Evolutionary conservation across 1,140 invertebrate species (phyloP), one percentile per base, ranked within the genome.

Genomic region (Hormaphis cornu): DNA sequence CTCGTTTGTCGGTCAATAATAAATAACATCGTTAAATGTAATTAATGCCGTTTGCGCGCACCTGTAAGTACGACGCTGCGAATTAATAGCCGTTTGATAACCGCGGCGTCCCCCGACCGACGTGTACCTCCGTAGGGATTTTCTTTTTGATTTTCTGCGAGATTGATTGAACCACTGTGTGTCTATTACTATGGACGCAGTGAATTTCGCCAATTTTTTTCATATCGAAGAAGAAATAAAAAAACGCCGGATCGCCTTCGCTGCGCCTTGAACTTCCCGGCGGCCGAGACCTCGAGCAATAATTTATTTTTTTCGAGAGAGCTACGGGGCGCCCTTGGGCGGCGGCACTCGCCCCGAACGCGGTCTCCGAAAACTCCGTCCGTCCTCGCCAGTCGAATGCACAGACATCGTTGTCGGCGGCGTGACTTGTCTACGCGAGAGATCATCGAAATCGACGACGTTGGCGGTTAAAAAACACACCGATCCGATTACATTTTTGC

Each of bases 51-150:
- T 54, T 35, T 10, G 6, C 9, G 6, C 5, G 28, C 5, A 20
- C 20, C 35, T 35, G 35, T 20, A 18, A 35, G 35, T 54, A 54
- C 28, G n/a, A 30, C 18, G 33, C 8, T 30, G 52, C n/a, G 33
- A 33, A 53, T 53, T 53, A 53, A 53, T 53, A 33, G 52, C n/a
- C 9, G 52, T 53, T 53, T 53, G 52, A 53, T 53, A 53, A 53
- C 26, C 10, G 12, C 52, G 18, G n/a, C 12, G 52, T 33, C 33
- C 28, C 9, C 28, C n/a, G 18, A 3, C 9, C 48, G 48, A n/a
- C 48, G 12, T 12, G 9, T 1, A 30, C n/a, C 26, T n/a, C n/a
- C n/a, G n/a, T n/a, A n/a, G n/a, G n/a, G n/a, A n/a, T n/a, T n/a
- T n/a, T n/a, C n/a, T n/a, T n/a, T n/a, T n/a, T n/a, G n/a, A n/a